A percentile compares a stretch with the other conserved stretches of the same genome.
Evolutionary conservation across 2,888 invertebrate genomes (phyloP).

Genomic region (Entomobrya proxima): DNA sequence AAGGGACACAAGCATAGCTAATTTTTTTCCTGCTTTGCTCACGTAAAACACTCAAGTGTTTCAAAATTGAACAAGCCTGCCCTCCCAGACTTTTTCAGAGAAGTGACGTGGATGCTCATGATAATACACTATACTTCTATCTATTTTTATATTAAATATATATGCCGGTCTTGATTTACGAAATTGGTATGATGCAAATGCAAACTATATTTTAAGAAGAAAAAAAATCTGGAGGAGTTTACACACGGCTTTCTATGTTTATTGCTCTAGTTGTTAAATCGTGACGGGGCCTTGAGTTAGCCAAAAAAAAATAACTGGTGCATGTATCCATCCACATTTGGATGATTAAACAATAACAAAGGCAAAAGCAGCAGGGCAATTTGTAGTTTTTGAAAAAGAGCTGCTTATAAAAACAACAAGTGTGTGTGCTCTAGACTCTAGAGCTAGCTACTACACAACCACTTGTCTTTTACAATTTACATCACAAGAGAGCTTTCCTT

Average conservation of each 20-base stretch:
- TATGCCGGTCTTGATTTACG: too few relatives aligned
- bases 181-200: too few relatives aligned
- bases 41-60: neutral
- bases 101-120: too few relatives aligned
- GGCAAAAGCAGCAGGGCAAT: constrained; percentile 22
- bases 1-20: constrained; percentile 63
- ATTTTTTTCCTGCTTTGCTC: constrained; percentile 26
- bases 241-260: neutral
- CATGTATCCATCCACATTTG: constrained; percentile 9
- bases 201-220: too few relatives aligned
- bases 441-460: too few relatives aligned
- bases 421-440: neutral
- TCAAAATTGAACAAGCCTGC: too few relatives aligned
- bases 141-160: too few relatives aligned
- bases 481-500: neutral
- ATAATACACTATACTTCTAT: too few relatives aligned
- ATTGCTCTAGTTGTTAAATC: constrained; percentile 15
- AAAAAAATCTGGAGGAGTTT: neutral
- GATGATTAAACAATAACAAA: constrained; percentile 12
- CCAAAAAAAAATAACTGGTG: neutral
- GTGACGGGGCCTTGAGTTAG: constrained; percentile 51
- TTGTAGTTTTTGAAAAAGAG: constrained; percentile 48
- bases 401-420: constrained; percentile 9
- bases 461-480: too few relatives aligned
- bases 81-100: too few relatives aligned